Conservation (phyloP, 1,140 invertebrate species). For the Theocolax elegans region DNA sequence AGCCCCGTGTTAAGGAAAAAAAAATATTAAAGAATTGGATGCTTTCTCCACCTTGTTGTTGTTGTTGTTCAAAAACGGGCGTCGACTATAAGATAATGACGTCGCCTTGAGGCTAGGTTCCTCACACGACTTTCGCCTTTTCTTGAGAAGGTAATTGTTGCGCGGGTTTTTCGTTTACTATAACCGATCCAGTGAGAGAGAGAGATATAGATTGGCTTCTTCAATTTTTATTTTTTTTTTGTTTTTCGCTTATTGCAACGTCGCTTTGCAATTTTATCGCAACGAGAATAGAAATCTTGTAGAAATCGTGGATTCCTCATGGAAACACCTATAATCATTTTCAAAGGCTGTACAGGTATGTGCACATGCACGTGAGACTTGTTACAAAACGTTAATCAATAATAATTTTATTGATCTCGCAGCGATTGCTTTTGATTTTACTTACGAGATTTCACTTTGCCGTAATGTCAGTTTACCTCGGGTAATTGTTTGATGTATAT, state of each 20-base stretch:
- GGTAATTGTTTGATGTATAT: too few species aligned
- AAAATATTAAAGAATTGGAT: too few species aligned
- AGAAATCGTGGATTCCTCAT: constrained; percentile 21
- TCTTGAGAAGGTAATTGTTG: constrained; percentile 19
- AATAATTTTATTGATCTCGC: constrained; percentile 9
- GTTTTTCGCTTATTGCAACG: too few species aligned
- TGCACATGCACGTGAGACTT: neutral
- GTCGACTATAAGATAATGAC: constrained; percentile 4
- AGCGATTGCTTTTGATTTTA: neutral
- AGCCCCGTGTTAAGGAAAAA: too few species aligned
- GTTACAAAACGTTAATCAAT: constrained; percentile 31
- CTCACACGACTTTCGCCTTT: constrained; percentile 33
- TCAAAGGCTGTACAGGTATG: neutral
- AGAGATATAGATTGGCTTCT: constrained; percentile 24
- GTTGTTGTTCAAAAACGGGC: constrained; percentile 13
- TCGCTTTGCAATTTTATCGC: neutral
- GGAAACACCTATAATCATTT: constrained; percentile 19
- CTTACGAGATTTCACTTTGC: neutral
- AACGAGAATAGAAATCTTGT: constrained; percentile 14
- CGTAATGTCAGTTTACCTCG: too few species aligned
- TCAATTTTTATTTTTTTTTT: neutral
- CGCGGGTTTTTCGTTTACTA: constrained; percentile 5
- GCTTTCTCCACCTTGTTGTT: constrained; percentile 9
- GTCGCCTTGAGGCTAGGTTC: constrained; percentile 11
- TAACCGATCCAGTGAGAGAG: constrained; percentile 20